Evolutionary conservation across 2,888 invertebrate genomes (phyloP), one percentile per base, ranked within the genome.

Genomic region (Spialia ferax): DNA sequence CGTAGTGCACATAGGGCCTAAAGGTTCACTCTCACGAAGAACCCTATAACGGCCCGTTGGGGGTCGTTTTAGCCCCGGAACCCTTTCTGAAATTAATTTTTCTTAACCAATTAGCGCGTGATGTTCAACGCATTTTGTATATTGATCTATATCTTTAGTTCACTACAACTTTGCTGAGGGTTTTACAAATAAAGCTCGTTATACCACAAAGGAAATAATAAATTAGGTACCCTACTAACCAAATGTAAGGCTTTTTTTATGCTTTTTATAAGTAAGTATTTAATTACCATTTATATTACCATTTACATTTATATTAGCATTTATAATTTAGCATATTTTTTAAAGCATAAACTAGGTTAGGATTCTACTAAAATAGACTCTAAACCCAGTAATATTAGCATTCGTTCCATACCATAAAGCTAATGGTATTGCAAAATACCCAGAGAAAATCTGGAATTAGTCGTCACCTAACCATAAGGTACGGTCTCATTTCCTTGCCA

Each of bases 11-110:
- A 8, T 15, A 15, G 8, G 10, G 18, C 45, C 18, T 81, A 76
- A 82, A 79, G 76, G 79, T 82, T 86, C 77, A 83, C 85, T 85
- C 85, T 85, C 86, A 77, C 77, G 76, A 80, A 85, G 78, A 76
- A 80, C 79, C 78, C 81, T 79, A 79, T 86, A 86, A 78, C 69
- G 81, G 84, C 82, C 91, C 91, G 78, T 70, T 61, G 91, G 93
- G 93, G 79, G 73, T 86, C 88, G 87, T 90, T 90, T 72, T 69
- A 72, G 77, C 75, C 76, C 76, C 76, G 78, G 80, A 89, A 91
- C 91, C 93, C 91, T 93, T 90, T 76, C 77, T 69, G 77, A 81
- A 91, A 93, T 93, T 93, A 93, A 92, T 92, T 93, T 93, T 93
- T 93, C 93, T 92, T 91, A 83, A 79, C 84, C 90, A 92, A 93